Conservation (phyloP, 1,140 invertebrate genomes). For the Nasonia giraulti region DNA sequence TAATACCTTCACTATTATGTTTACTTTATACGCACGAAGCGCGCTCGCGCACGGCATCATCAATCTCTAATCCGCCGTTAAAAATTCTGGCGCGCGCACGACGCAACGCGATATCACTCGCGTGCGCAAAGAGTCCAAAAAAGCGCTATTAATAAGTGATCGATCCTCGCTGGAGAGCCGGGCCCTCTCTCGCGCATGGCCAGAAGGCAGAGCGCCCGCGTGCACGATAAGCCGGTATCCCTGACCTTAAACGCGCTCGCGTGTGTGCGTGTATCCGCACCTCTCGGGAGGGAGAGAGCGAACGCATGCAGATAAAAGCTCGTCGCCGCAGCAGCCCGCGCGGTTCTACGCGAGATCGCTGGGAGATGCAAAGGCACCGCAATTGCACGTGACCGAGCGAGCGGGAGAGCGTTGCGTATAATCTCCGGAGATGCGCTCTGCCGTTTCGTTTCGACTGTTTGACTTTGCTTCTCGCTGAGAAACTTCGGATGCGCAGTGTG, state of each 20-base stretch:
- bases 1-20: slow-evolving; percentile 33
- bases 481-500: no score
- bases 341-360: no score
- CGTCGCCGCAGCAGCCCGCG: no score
- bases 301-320: no score
- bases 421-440: neutral
- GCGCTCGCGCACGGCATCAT: neutral
- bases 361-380: slow-evolving; percentile 68
- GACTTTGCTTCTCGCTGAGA: no score
- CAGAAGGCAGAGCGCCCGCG: neutral
- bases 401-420: neutral
- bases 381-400: slow-evolving; percentile 50
- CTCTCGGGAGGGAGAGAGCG: no score
- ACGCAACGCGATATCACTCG: neutral
- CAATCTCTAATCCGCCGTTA: slow-evolving; percentile 34
- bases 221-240: neutral
- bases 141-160: neutral
- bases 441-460: no score
- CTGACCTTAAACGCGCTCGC: neutral
- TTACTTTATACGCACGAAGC: neutral
- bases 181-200: no score
- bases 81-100: neutral
- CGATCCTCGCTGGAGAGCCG: neutral
- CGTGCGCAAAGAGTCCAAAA: neutral
- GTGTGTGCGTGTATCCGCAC: neutral